Evolutionary conservation across 2,113 vertebrate genomes (phyloP).

Genomic region (Crotalus helleri): DNA sequence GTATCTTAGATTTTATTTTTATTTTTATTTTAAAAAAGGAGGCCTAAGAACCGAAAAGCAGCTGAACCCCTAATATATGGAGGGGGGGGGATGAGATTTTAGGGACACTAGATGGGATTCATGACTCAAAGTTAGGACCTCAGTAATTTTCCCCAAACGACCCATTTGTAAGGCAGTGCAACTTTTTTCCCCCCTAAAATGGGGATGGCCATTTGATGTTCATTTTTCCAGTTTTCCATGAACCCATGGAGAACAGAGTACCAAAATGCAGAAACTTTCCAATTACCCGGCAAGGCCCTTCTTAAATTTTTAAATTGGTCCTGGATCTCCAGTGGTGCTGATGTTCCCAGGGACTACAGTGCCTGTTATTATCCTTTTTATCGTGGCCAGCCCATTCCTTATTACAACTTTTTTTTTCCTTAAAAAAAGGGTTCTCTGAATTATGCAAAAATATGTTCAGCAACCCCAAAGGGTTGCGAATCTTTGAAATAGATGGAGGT

Average conservation of each 20-base stretch:
- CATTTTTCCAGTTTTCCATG: background rate
- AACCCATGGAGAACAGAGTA: background rate
- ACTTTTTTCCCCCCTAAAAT: background rate
- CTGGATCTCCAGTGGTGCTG: background rate
- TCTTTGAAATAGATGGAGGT: background rate
- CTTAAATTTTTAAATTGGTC: background rate
- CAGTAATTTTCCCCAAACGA: background rate
- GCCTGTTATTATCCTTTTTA: background rate
- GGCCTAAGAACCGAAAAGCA: slow-evolving; percentile 35
- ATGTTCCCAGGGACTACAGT: background rate
- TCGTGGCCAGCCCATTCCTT: background rate
- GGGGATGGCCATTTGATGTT: background rate
- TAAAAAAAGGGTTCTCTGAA: background rate
- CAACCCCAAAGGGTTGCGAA: background rate
- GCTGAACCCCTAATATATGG: background rate
- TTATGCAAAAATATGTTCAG: background rate
- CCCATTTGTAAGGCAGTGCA: background rate
- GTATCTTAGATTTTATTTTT: background rate
- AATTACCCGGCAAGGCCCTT: background rate
- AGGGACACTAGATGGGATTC: background rate
- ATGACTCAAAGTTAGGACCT: background rate
- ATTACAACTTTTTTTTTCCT: background rate
- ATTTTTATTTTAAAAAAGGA: slow-evolving; percentile 32
- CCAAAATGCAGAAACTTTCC: background rate
- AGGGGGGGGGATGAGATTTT: background rate